These are phyloP conservation scores for Cheilosia impressa DNA, from an alignment of 2,888 invertebrate species.

Conservation along the genomic window DNA sequence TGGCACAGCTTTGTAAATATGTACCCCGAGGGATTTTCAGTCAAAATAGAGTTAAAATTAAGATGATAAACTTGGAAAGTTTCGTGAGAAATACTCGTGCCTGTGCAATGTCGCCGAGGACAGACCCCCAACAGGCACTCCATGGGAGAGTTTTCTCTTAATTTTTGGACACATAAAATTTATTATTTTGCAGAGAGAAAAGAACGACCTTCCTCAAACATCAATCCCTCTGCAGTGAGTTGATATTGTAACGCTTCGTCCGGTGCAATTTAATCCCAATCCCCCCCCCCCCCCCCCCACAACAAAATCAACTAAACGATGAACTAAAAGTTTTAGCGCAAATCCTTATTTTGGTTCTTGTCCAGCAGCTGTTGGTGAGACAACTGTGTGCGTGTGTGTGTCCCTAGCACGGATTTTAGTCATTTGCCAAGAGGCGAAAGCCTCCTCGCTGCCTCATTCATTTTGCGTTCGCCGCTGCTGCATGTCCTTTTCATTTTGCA, in stretches of 20 bases:
- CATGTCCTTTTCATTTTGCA: slow-evolving; percentile 71
- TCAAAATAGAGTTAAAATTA: background rate
- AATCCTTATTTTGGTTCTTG: slow-evolving; percentile 60
- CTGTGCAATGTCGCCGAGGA: background rate
- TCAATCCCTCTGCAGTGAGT: slow-evolving; percentile 22
- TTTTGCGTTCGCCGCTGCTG: slow-evolving; percentile 29
- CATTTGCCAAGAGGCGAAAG: slow-evolving; percentile 45
- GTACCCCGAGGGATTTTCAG: background rate
- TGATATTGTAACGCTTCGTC: slow-evolving; percentile 35
- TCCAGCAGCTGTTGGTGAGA: slow-evolving; percentile 25
- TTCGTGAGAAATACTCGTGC: background rate
- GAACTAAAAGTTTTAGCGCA: slow-evolving; percentile 59
- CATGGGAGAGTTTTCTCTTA: slow-evolving; percentile 5
- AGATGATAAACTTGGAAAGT: slow-evolving; percentile 3
- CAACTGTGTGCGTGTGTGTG: background rate
- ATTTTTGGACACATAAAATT: slow-evolving; percentile 27
- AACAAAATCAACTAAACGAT: slow-evolving; percentile 43
- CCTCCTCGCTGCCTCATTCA: slow-evolving; percentile 21
- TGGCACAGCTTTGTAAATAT: too few relatives aligned
- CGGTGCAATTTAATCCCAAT: slow-evolving; percentile 25
- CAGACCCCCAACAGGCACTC: background rate
- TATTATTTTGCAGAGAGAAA: background rate
- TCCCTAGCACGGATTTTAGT: slow-evolving; percentile 56
- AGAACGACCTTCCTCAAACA: slow-evolving; percentile 4
- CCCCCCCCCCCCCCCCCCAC: slow-evolving; percentile 1